phyloP scores from a whole-genome alignment of 2,888 invertebrate species.

The Bruchidius siliquastri region DNA sequence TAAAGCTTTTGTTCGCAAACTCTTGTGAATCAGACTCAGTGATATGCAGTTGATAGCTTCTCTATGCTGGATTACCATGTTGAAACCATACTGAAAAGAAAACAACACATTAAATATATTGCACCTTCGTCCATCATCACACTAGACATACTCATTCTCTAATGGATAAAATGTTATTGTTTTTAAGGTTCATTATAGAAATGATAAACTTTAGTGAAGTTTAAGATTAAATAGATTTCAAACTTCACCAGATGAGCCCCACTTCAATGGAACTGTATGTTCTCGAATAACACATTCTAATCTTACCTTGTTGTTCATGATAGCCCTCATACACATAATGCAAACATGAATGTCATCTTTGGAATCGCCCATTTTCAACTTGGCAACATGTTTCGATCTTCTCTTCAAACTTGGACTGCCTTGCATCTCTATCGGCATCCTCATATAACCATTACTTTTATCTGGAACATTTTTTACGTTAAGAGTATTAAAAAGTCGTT shows the following conservation, averaged over 20 bases:
- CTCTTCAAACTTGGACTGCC: constrained; percentile 69
- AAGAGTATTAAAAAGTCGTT: background rate
- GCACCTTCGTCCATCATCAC: too few relatives aligned
- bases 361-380: constrained; percentile 90
- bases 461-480: constrained; percentile 10
- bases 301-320: constrained; percentile 96
- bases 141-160: too few relatives aligned
- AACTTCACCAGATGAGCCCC: too few relatives aligned
- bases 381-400: constrained; percentile 78
- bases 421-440: constrained; percentile 56
- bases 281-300: background rate
- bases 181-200: too few relatives aligned
- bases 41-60: constrained; percentile 99
- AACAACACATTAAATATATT: too few relatives aligned
- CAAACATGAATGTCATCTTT: constrained; percentile 99
- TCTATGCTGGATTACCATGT: constrained; percentile 96
- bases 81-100: constrained; percentile 85
- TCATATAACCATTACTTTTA: constrained; percentile 33
- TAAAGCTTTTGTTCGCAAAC: constrained; percentile 92
- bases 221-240: too few relatives aligned
- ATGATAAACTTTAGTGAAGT: too few relatives aligned
- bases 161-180: too few relatives aligned
- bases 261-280: too few relatives aligned
- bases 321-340: constrained; percentile 97
- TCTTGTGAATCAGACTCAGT: constrained; percentile 92